Evolutionary conservation across 2,113 vertebrate genomes (phyloP).

Genomic region (Silurus glanis): DNA sequence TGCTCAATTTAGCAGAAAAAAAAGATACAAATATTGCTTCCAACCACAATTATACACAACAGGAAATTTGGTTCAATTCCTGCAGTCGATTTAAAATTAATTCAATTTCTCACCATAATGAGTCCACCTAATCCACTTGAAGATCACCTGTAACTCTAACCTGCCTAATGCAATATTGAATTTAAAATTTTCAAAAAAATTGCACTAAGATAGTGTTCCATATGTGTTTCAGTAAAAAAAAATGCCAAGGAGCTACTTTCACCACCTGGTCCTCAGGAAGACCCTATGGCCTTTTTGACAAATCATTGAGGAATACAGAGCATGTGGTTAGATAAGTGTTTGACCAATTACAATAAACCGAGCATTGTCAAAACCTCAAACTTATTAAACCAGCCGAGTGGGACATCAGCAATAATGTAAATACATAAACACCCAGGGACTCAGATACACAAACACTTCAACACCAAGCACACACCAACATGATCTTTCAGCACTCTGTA

Average conservation of each 20-base stretch:
- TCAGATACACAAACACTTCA: neutral
- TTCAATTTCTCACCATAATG: neutral
- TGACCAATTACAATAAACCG: constrained; percentile 29
- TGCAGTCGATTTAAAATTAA: neutral
- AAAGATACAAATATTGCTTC: too few species aligned
- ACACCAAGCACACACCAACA: neutral
- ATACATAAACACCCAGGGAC: neutral
- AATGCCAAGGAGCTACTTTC: neutral
- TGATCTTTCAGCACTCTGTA: neutral
- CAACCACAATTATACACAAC: neutral
- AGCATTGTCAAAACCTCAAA: constrained; percentile 26
- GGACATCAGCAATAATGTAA: constrained; percentile 2
- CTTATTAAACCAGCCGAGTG: constrained; percentile 9
- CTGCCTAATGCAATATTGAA: neutral
- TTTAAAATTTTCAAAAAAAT: neutral
- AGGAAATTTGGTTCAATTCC: neutral
- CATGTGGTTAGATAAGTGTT: constrained; percentile 27
- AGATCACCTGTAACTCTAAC: neutral
- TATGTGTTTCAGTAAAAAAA: constrained; percentile 7
- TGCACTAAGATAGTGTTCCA: neutral
- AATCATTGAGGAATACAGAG: constrained; percentile 15
- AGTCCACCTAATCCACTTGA: neutral
- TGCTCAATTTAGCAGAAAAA: neutral
- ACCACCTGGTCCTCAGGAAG: neutral
- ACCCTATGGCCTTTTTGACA: neutral